A percentile compares a stretch with the other conserved stretches of the same genome.
phyloP scores from a whole-genome alignment of 2,888 invertebrate genomes.

The Keiferia lycopersicella region DNA sequence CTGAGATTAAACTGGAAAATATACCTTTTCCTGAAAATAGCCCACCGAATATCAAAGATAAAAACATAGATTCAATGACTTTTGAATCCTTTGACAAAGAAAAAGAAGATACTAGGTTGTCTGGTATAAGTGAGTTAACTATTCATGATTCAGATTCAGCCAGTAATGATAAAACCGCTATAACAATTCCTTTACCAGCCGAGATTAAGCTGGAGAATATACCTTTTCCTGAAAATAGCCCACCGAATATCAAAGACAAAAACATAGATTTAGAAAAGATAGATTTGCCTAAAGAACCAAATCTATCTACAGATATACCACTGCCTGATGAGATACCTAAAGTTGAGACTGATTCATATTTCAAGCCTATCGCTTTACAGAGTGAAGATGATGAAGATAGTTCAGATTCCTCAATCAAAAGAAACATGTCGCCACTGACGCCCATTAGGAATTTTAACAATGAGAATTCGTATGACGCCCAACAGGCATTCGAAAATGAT shows the following conservation, averaged over 20 bases:
- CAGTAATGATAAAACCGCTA: constrained; percentile 53
- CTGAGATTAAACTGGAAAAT: constrained; percentile 65
- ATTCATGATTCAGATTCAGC: constrained; percentile 51
- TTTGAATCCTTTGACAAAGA: constrained; percentile 39
- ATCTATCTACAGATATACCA: constrained; percentile 41
- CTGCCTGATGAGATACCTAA: constrained; percentile 38
- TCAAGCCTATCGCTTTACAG: constrained; percentile 55
- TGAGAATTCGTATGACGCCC: constrained; percentile 75
- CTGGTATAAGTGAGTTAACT: constrained; percentile 72
- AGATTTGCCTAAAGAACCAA: constrained; percentile 58
- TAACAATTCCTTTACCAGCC: constrained; percentile 53
- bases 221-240: constrained; percentile 61
- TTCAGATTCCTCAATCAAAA: constrained; percentile 66
- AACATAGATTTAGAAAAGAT: constrained; percentile 62
- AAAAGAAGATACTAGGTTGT: constrained; percentile 75
- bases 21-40: constrained; percentile 56
- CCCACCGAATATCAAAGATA: constrained; percentile 75
- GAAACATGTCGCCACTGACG: constrained; percentile 75
- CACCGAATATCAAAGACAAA: constrained; percentile 63
- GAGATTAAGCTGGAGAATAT: constrained; percentile 65
- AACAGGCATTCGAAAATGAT: constrained; percentile 71
- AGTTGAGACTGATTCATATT: constrained; percentile 39
- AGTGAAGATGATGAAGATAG: constrained; percentile 70
- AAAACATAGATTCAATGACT: constrained; percentile 33
- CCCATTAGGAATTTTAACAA: constrained; percentile 74